Evolutionary conservation across 1,140 invertebrate genomes (phyloP).

Genomic region (Drosophila chauvacae): DNA sequence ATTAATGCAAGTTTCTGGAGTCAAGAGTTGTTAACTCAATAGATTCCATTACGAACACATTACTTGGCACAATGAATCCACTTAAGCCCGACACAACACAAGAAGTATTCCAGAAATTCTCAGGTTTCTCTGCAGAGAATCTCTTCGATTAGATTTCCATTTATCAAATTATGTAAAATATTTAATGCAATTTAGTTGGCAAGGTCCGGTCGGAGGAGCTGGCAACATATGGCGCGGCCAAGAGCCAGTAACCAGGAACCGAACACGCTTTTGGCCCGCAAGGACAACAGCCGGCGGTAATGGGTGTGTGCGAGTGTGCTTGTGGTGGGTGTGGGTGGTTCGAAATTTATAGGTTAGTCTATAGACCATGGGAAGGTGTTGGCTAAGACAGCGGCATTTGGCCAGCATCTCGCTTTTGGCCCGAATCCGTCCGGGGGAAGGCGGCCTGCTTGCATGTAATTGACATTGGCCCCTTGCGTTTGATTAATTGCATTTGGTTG

Average conservation of each 20-base stretch:
- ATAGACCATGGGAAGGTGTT: slow-evolving; percentile 29
- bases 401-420: slow-evolving; percentile 18
- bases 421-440: slow-evolving; percentile 12
- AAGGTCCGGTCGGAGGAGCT: slow-evolving; percentile 1
- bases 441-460: slow-evolving; percentile 43
- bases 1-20: slow-evolving; percentile 12
- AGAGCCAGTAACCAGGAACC: slow-evolving; percentile 25
- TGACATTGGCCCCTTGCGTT: slow-evolving; percentile 66
- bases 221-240: slow-evolving; percentile 15
- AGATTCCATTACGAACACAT: slow-evolving; percentile 41
- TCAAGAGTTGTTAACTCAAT: slow-evolving; percentile 20
- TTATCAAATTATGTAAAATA: slow-evolving; percentile 64
- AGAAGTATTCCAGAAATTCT: slow-evolving; percentile 3
- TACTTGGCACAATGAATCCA: slow-evolving; percentile 22
- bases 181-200: slow-evolving; percentile 55
- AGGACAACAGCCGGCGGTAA: slow-evolving; percentile 33
- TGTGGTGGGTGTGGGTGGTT: not conserved
- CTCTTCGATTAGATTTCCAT: slow-evolving; percentile 53
- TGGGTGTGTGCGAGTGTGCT: slow-evolving; percentile 4
- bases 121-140: slow-evolving; percentile 8
- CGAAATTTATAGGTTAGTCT: slow-evolving; percentile 14
- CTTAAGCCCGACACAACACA: slow-evolving; percentile 1
- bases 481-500: slow-evolving; percentile 79
- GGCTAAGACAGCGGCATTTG: slow-evolving; percentile 37
- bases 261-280: slow-evolving; percentile 38